Evolutionary conservation across 2,113 vertebrate species (phyloP), one percentile per base, ranked within the genome.

Genomic region (Malaclemys terrapin): DNA sequence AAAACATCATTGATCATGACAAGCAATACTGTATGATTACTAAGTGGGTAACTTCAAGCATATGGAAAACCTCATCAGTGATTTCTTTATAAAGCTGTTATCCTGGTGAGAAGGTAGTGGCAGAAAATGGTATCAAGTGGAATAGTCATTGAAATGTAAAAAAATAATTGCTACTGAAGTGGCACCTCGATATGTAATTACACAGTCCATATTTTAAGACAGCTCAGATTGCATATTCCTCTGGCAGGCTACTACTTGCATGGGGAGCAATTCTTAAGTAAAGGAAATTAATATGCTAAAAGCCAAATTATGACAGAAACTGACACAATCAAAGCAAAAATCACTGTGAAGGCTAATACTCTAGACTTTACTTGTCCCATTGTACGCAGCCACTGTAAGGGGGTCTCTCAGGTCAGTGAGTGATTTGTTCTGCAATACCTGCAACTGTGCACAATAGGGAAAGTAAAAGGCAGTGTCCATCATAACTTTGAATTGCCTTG

Each of bases 1-100:
- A 92, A 96, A 94, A 76, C 22, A 14, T 90, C 93, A 97, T 96
- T 94, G 97, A 96, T 96, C 85, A 96, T 97, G 97, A 97, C 96
- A 98, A 94, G 90, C 49, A 38, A 82, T 88, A 89, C 49, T 72
- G 7, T 87, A 80, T 42, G 62, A 94, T 93, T 93, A 50, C 90
- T 96, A 96, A 97, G 82, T 85, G 94, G 52, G 10, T 86, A 96
- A 65, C 89, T 91, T 95, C 84, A 94, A 93, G 88, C 96, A 95
- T 94, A 96, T 31, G 93, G 91, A 89, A 97, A 95, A 93, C 52
- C 59, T 96, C 96, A 84, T 94, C 96, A 95, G 56, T 89, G 80
- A 84, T 95, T 95, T 95, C 78, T 92, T 88, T 76, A 10, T 5
- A 53, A n/a, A 90, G 35, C 47, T 11, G 25, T 65, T 92, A 88